Conservation (phyloP, 2,797 vertebrate genomes). For the Propithecus perrieri region DNA sequence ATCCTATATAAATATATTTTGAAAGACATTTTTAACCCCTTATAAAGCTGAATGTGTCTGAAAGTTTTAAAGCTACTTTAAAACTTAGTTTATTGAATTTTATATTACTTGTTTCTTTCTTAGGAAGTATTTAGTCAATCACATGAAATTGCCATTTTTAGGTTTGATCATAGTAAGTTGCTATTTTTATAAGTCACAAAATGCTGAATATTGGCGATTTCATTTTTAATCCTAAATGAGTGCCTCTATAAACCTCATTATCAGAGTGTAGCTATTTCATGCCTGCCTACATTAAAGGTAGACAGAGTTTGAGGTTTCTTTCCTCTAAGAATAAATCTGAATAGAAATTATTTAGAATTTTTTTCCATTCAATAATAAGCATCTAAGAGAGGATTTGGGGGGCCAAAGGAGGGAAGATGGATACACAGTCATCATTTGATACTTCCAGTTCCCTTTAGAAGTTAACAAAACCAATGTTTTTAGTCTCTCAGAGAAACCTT, state of each 20-base stretch:
- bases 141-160: background rate
- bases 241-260: background rate
- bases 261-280: background rate
- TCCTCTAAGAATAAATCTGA: background rate
- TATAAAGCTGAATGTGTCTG: background rate
- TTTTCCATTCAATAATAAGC: background rate
- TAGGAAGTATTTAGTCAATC: background rate
- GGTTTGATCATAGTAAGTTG: background rate
- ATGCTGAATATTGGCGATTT: background rate
- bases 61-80: background rate
- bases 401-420: fast-evolving
- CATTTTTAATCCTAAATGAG: background rate
- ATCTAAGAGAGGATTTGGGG: background rate
- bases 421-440: background rate
- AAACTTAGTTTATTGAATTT: background rate
- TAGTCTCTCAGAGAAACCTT: background rate
- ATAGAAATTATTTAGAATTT: background rate
- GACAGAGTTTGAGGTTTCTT: background rate
- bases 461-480: background rate
- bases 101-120: background rate
- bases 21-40: background rate
- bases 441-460: background rate
- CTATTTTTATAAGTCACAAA: background rate
- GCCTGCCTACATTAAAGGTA: background rate
- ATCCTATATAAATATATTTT: background rate